Evolutionary conservation across 2,888 invertebrate species (phyloP), one percentile per base, ranked within the genome.

Genomic region (Drosophila formosana): DNA sequence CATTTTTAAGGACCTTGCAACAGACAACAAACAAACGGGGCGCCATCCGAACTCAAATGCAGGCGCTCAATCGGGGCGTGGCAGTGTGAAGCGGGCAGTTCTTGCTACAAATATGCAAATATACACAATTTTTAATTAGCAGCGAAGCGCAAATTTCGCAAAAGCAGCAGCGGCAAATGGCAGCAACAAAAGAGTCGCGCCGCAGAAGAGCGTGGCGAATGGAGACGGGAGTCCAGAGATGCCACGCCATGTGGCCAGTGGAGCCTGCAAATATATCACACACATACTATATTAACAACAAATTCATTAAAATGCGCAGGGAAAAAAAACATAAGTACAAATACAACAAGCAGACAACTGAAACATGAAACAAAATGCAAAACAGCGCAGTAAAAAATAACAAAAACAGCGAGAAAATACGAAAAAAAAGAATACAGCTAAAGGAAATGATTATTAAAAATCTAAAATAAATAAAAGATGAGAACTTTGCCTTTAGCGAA

Each of bases 71-170:
- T 37, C 47, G n/a, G 51, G 53, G 28, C 51, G 49, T n/a, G 60
- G 41, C 7, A 23, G 9, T 11, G 9, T 13, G 46, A 7, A 45
- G 7, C 1, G 25, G 45, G 34, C 23, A 45, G 26, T 58, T 58
- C 43, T 28, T 51, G 80, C 63, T 72, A 75, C 86, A 86, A 88
- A 86, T 86, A 89, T 88, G 88, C 84, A 86, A 86, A 86, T 86
- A 86, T 82, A 86, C 86, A 82, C 83, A 88, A 83, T 88, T 86
- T 86, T 86, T 86, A 86, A 86, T 86, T 86, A 86, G 86, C 89
- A 89, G 60, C 88, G 78, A 83, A 65, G 89, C 89, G 89, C 87
- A 86, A 89, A 86, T 88, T 83, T 88, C 52, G 75, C 64, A 63
- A 69, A 8, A 30, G 30, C 60, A 55, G 64, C 78, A 73, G 47